Evolutionary conservation across 2,113 vertebrate species (phyloP), one percentile per base, ranked within the genome.

Genomic region (Phalacrocorax aristotelis): DNA sequence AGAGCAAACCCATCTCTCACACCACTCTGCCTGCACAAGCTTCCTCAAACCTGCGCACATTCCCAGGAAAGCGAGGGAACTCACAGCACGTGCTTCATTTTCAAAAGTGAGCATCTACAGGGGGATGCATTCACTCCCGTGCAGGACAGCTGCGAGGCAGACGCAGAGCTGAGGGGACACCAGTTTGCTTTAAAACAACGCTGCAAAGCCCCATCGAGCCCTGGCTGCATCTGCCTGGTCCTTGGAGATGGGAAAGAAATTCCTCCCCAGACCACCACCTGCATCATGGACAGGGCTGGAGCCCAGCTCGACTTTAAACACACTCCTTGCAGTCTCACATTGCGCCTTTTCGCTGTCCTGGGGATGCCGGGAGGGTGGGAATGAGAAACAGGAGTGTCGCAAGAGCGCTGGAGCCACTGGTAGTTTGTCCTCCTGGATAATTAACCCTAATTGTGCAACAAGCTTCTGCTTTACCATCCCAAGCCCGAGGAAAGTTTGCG

Each of bases 401-500:
- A 94, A 95, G 10, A 72, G 32, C 7, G 8, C 74, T 55, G 81
- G 49, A 95, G 89, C 91, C 80, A 23, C 83, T 36, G 62, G 32
- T 55, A 30, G 62, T 68, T 94, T 95, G 84, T 93, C 74, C 89
- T 94, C 54, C 84, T 44, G 74, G 84, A 90, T 95, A 96, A 96
- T 96, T 91, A 94, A 80, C 91, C 70, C 64, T 84, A 80, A 85
- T 95, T 97, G 87, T 90, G 94, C 87, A 96, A 95, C 89, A 11
- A 92, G 82, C 89, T 68, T 65, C 84, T 74, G 70, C 68, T 90
- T 90, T 74, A 89, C 89, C 97, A 90, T 83, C 95, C 97, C 96
- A 95, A 91, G 89, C 94, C 96, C 3, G 14, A 61, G 84, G 91
- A 97, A 65, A 76, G 49, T 34, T 23, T 9, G 89, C 93, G 80